A percentile compares a stretch with the other conserved stretches of the same genome.
These are phyloP conservation scores for Phymatocera aterrima DNA, from an alignment of 2,888 invertebrate genomes.

Conservation along the genomic window DNA sequence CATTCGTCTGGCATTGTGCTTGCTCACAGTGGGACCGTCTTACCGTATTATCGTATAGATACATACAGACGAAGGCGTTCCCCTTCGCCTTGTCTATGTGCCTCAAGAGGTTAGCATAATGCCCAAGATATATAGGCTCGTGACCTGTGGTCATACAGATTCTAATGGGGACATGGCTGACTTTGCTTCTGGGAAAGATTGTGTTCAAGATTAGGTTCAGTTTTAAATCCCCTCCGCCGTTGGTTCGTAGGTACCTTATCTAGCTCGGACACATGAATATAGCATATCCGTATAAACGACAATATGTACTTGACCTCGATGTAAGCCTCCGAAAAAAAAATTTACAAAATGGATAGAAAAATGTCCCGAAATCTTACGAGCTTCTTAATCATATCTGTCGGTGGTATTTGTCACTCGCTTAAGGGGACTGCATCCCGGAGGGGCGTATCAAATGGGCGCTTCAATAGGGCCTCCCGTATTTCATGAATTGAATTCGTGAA, in stretches of 20 bases:
- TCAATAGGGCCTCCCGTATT: too few species aligned
- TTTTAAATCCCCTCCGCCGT: neutral
- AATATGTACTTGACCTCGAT: too few species aligned
- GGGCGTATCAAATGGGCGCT: too few species aligned
- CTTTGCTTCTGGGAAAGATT: conserved; percentile 57
- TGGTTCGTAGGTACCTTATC: neutral
- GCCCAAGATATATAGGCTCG: conserved; percentile 66
- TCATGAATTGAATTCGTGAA: too few species aligned
- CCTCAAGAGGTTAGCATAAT: conserved; percentile 49
- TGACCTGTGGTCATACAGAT: conserved; percentile 59
- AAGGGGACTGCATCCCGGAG: too few species aligned
- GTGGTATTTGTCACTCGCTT: too few species aligned
- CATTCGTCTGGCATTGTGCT: conserved; percentile 60
- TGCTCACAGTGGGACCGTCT: conserved; percentile 59
- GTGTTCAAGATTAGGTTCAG: conserved; percentile 53
- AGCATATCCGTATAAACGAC: too few species aligned
- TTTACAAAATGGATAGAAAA: too few species aligned
- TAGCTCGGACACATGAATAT: neutral
- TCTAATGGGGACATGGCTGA: conserved; percentile 52
- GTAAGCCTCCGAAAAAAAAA: too few species aligned
- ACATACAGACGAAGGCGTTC: neutral
- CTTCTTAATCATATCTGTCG: too few species aligned
- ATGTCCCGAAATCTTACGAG: too few species aligned
- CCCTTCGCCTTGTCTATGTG: neutral
- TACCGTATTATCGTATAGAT: conserved; percentile 38